Percentiles rank a stretch among this genome's conserved stretches.
phyloP scores from a whole-genome alignment of 1,140 invertebrate genomes.

The Campoletis sonorensis region DNA sequence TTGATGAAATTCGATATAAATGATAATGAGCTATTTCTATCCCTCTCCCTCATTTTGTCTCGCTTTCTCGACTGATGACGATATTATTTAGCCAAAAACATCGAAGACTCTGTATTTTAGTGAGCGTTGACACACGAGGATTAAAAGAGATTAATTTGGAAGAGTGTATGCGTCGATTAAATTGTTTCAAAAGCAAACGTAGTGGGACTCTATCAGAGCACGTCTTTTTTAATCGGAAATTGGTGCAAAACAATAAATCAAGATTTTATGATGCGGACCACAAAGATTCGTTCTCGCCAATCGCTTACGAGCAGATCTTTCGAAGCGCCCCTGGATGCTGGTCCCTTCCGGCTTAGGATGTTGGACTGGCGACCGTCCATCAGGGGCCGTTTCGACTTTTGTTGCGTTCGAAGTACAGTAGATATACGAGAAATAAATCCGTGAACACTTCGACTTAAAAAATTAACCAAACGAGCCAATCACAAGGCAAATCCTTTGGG shows the following conservation, averaged over 20 bases:
- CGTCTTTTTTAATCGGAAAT: not conserved
- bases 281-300: not conserved
- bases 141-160: not conserved
- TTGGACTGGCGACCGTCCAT: conserved; percentile 17
- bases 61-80: not conserved
- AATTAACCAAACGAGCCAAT: not conserved
- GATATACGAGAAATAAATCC: not conserved
- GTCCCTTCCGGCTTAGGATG: not conserved
- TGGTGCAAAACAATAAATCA: not conserved
- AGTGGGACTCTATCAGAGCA: too few relatives aligned
- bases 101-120: not conserved
- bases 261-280: not conserved
- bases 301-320: too few relatives aligned
- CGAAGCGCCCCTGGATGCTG: conserved; percentile 6
- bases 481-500: too few relatives aligned
- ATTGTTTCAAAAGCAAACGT: not conserved
- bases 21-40: conserved; percentile 32
- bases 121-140: not conserved
- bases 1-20: conserved; percentile 36
- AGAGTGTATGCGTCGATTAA: not conserved
- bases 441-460: not conserved
- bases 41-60: not conserved
- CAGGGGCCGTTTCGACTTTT: not conserved
- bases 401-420: too few relatives aligned
- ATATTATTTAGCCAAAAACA: not conserved